Conservation (phyloP, 2,888 invertebrate genomes). For the Cepaea hortensis region DNA sequence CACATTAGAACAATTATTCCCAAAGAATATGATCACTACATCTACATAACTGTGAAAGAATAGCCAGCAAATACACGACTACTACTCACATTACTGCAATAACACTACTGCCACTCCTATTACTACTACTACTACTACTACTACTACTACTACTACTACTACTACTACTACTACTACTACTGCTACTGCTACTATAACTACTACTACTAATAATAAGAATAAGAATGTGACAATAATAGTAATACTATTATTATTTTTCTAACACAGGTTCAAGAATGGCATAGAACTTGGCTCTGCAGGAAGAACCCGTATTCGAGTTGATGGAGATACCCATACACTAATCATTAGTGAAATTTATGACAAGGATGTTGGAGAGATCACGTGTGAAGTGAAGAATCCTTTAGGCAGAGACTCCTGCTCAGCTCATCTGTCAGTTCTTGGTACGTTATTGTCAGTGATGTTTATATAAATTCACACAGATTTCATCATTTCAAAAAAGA, state of each 20-base stretch:
- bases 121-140: too few relatives aligned
- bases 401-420: constrained; percentile 93
- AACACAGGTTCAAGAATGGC: constrained; percentile 74
- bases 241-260: background rate
- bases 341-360: constrained; percentile 91
- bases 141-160: too few relatives aligned
- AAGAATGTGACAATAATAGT: too few relatives aligned
- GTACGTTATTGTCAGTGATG: constrained; percentile 77
- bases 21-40: too few relatives aligned
- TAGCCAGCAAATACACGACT: too few relatives aligned
- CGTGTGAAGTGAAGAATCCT: constrained; percentile 95
- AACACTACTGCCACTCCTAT: too few relatives aligned
- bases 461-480: background rate
- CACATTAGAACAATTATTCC: too few relatives aligned
- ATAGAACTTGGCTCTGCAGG: constrained; percentile 77
- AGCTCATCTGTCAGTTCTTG: constrained; percentile 89
- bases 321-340: constrained; percentile 87
- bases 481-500: background rate
- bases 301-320: constrained; percentile 80
- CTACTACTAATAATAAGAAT: too few relatives aligned
- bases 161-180: too few relatives aligned
- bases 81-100: too few relatives aligned
- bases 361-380: constrained; percentile 95
- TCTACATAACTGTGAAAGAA: too few relatives aligned
- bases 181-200: too few relatives aligned